Percentiles rank a stretch among this genome's conserved stretches.
phyloP scores from a whole-genome alignment of 92 coral and sea anemone genomes.

The Zoanthus gigantus region DNA sequence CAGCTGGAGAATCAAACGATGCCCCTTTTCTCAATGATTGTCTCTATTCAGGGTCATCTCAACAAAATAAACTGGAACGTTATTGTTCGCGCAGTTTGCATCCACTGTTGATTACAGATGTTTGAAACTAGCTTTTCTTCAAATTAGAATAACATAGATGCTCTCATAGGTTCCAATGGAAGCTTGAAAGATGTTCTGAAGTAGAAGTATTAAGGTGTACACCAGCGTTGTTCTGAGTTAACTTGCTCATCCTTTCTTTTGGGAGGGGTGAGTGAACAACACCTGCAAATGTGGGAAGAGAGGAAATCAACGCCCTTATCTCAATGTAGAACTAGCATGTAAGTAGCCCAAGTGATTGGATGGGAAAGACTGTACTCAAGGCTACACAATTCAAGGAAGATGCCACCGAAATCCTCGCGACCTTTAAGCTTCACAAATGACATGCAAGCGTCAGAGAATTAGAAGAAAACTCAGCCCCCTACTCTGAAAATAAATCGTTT shows the following conservation, averaged over 20 bases:
- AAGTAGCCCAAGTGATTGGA: constrained; percentile 30
- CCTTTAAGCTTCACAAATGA: constrained; percentile 45
- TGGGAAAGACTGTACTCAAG: constrained; percentile 20
- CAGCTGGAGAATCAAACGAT: too few relatives aligned
- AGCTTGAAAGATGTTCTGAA: constrained; percentile 9
- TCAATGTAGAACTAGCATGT: constrained; percentile 38
- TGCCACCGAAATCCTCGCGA: constrained; percentile 36
- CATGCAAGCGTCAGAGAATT: constrained; percentile 17
- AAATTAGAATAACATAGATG: constrained; percentile 32
- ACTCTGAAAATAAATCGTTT: not conserved
- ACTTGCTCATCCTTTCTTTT: constrained; percentile 43
- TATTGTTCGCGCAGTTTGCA: not conserved
- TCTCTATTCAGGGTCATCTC: not conserved
- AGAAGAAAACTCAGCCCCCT: not conserved
- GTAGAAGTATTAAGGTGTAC: constrained; percentile 41
- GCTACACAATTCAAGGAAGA: constrained; percentile 27
- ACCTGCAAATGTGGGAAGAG: constrained; percentile 23
- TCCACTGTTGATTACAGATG: not conserved
- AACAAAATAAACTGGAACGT: not conserved
- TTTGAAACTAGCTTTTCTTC: constrained; percentile 11
- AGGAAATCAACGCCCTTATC: constrained; percentile 10
- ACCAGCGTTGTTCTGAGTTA: constrained; percentile 29
- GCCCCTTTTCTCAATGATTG: constrained; percentile 1
- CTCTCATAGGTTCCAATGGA: constrained; percentile 45
- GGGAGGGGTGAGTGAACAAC: constrained; percentile 45